A percentile compares a stretch with the other conserved stretches of the same genome.
Evolutionary conservation across 2,113 vertebrate genomes (phyloP).

Genomic region (Leucosticte australis): DNA sequence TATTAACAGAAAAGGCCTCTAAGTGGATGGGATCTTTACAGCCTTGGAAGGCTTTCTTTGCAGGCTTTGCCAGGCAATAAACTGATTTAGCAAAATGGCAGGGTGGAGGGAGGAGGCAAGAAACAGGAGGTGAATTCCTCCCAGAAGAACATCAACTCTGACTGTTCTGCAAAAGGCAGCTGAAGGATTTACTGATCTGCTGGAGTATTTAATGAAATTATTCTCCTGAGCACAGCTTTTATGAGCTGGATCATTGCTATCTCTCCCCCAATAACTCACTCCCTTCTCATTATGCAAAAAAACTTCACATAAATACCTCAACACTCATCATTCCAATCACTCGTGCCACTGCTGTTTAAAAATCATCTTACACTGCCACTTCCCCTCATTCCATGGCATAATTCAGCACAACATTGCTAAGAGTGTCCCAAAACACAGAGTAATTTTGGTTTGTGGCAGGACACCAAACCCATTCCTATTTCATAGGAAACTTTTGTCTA

Average conservation of each 20-base stretch:
- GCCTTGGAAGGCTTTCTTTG: neutral
- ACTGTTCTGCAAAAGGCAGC: neutral
- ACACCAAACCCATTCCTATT: neutral
- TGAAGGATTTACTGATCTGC: constrained; percentile 38
- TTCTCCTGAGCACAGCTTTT: neutral
- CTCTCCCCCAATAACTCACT: neutral
- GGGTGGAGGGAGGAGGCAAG: neutral
- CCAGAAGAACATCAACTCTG: neutral
- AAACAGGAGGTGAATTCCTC: constrained; percentile 3
- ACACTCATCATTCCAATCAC: neutral
- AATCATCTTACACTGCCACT: neutral
- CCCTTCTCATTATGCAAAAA: neutral
- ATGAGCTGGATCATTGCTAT: neutral
- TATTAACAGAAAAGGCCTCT: neutral
- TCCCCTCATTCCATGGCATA: neutral
- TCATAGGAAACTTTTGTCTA: neutral
- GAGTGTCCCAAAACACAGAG: neutral
- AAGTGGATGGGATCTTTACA: neutral
- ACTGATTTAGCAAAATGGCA: constrained; percentile 29
- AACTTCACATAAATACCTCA: neutral
- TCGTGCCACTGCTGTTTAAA: neutral
- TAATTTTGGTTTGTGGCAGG: neutral
- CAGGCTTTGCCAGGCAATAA: neutral
- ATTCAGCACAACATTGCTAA: neutral
- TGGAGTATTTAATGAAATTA: constrained; percentile 25